These are phyloP conservation scores for Drosophila subobscura DNA, from an alignment of 1,140 invertebrate genomes.

Conservation along the genomic window DNA sequence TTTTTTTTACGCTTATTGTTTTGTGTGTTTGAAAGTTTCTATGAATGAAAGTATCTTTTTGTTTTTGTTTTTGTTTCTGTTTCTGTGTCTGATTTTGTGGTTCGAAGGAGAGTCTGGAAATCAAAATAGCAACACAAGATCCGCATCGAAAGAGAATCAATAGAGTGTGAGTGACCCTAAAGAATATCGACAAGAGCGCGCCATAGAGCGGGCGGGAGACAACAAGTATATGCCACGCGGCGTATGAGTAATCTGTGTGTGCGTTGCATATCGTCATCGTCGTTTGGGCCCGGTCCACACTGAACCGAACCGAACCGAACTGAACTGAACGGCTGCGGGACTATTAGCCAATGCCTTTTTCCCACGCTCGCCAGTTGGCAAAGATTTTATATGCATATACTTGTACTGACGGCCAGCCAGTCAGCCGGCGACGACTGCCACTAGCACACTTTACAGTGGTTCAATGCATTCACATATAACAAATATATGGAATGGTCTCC, in stretches of 20 bases:
- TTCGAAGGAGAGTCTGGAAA: conserved; percentile 30
- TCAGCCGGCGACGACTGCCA: no score
- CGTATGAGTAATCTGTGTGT: conserved; percentile 69
- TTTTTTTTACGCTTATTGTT: conserved; percentile 10
- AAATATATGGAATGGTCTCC: no score
- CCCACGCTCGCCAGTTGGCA: conserved; percentile 63
- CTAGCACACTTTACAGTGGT: conserved; percentile 35
- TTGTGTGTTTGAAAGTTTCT: conserved; percentile 64
- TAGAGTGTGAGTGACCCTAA: conserved; percentile 44
- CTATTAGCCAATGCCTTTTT: conserved; percentile 62
- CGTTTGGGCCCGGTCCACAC: background rate
- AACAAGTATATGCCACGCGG: conserved; percentile 34
- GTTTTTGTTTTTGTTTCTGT: no score
- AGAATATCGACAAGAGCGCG: background rate
- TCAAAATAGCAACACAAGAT: conserved; percentile 42
- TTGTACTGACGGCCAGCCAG: conserved; percentile 51
- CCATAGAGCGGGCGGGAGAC: background rate
- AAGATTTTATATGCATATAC: conserved; percentile 52
- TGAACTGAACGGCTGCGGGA: conserved; percentile 21
- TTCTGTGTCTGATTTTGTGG: no score
- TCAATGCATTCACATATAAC: background rate
- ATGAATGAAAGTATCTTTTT: conserved; percentile 72
- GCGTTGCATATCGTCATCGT: conserved; percentile 32
- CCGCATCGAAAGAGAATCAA: conserved; percentile 43
- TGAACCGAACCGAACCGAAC: conserved; percentile 26